Evolutionary conservation across 2,797 vertebrate genomes (phyloP).

Genomic region (Lepus oiostolus): DNA sequence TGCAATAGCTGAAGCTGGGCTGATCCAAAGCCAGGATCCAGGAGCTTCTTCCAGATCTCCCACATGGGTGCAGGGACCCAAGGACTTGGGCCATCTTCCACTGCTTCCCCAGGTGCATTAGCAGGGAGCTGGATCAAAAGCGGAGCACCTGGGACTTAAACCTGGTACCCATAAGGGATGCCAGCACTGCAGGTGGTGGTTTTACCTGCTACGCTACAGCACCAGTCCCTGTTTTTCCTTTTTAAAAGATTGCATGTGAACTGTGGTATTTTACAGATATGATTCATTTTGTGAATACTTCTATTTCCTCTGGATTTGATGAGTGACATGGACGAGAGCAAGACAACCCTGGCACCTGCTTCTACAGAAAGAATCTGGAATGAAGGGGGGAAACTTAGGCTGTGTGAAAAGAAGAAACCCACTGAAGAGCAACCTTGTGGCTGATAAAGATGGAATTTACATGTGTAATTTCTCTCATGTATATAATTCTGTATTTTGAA

Average conservation of each 20-base stretch:
- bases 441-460: background rate
- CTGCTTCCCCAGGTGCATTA: no score
- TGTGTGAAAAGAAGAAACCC: background rate
- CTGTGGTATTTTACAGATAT: background rate
- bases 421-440: background rate
- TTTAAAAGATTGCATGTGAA: background rate
- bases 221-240: background rate
- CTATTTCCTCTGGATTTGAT: background rate
- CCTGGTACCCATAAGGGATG: no score
- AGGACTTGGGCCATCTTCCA: no score
- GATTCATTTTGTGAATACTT: slow-evolving; percentile 15
- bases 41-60: no score
- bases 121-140: no score
- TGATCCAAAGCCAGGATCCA: no score
- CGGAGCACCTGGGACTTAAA: no score
- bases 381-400: background rate
- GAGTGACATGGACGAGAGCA: background rate
- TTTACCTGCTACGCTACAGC: no score
- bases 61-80: no score
- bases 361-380: background rate
- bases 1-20: no score
- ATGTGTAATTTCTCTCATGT: background rate
- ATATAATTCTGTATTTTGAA: slow-evolving; percentile 23
- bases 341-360: no score
- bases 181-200: no score